Conservation (phyloP, 2,888 invertebrate species). For the Branchellion lobata region DNA sequence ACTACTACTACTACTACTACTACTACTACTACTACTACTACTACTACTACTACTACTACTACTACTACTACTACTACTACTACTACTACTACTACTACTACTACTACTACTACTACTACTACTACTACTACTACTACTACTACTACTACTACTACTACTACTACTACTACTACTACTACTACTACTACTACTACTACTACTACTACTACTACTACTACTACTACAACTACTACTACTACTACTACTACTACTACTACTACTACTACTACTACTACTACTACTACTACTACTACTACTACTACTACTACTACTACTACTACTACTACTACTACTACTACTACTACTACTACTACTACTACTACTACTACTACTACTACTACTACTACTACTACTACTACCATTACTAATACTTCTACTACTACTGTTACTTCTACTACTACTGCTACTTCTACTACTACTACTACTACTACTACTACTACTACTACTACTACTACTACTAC, state of each 20-base stretch:
- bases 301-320: constrained; percentile 23
- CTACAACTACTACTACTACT: constrained; percentile 5
- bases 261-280: constrained; percentile 1
- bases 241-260: background rate
- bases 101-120: constrained; percentile 14
- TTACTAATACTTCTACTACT: constrained; percentile 10
- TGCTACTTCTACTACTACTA: constrained; percentile 25
- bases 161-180: constrained; percentile 2
- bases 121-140: constrained; percentile 23
- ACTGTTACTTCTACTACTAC: constrained; percentile 20
- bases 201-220: constrained; percentile 5
- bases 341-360: too few species aligned
- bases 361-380: constrained; percentile 35
- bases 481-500: constrained; percentile 28
- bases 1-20: constrained; percentile 8
- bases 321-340: too few species aligned
- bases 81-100: constrained; percentile 18
- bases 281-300: constrained; percentile 8
- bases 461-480: constrained; percentile 21
- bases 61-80: constrained; percentile 17
- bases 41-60: constrained; percentile 18
- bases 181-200: too few species aligned
- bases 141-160: constrained; percentile 17
- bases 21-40: constrained; percentile 4
- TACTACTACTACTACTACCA: constrained; percentile 37